Evolutionary conservation across 2,797 vertebrate genomes (phyloP), one percentile per base, ranked within the genome.

Genomic region (Crocidura indochinensis): DNA sequence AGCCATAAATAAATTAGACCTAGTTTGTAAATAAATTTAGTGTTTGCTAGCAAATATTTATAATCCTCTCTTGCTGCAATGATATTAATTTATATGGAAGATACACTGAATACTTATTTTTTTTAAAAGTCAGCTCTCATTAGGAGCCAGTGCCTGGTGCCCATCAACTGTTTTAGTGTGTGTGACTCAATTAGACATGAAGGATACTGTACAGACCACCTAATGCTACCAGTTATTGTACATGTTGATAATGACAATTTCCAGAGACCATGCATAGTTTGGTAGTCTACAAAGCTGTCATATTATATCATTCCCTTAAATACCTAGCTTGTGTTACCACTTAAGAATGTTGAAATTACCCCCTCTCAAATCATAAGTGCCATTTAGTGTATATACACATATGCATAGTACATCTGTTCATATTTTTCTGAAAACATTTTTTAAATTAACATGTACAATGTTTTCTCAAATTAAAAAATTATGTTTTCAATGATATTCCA

Each of bases 131-230:
- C 96, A 95, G 94, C 97, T 96, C 97, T 98, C 97, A 97, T 98
- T 97, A 98, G 97, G 92, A 97, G 96, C 49, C 91, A 94, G 91
- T 91, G 95, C 97, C 97, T 98, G 98, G 97, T 97, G 98, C 97
- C 96, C 98, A 92, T 99, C 99, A 98, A 98, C 97, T 98, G 96
- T 88, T 98, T 99, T 98, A 98, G 98, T 97, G 96, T 98, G 98
- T 98, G 97, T 97, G 97, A 96, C 97, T 98, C 97, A 97, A 97
- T 97, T 96, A 97, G 97, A 98, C 98, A 97, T 76, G 98, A 98
- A 94, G 96, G 97, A 97, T 96, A 92, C 97, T 98, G 97, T 97
- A 96, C 98, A 98, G 98, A 97, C 90, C 96, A 96, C 96, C 86
- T 93, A 97, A 96, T 0, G 96, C 97, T 98, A 96, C 97, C 88